Base-by-base conservation (phyloP, 2,113 vertebrate genomes). In the Nibea coibor region DNA sequence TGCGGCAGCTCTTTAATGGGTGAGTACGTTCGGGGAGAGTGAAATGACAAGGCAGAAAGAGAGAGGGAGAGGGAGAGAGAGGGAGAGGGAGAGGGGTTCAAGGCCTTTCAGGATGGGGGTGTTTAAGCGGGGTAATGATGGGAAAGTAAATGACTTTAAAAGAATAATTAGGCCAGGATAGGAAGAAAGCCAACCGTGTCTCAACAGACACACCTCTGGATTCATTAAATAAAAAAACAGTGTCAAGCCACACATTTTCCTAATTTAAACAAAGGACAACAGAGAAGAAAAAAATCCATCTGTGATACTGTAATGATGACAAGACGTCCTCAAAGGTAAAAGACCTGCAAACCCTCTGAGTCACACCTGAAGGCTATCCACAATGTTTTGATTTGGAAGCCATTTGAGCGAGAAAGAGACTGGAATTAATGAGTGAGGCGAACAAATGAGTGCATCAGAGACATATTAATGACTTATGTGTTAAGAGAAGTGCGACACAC, bases 1-100 rank as follows among this genome's bases (percentile, higher is more conserved):
- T 80, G 91, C 90, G 75, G 91, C 86, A 86, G 92, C 90, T 91
- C 89, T 93, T 90, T 93, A 94, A 93, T 91, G 93, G 93, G 93
- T 82, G 93, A 90, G 87, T 92, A 93, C 89, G 83, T 91, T 91
- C 82, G 89, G 81, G 84, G 78, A 71, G 75, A 86, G 84, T 70
- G 79, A 89, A 93, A 90, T 82, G 94, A 94, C 86, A 94, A 93
- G 92, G 88, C 85, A 85, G 76, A 88, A 75, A 84, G 84, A 61
- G 84, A 86, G 85, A 31, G 65, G 85, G 86, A 81, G 24, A 20
- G 17, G 22, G 78, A 81, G 80, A 84, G 82, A 59, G 85, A 81
- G 28, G 84, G 75, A 87, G 72, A 84, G 83, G 58, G 83, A 86
- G 85, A 35, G 78, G 84, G 61, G 76, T 89, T 92, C 88, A 93